Base-by-base conservation (phyloP, 2,888 invertebrate genomes). In the Antheraea yamamai region DNA sequence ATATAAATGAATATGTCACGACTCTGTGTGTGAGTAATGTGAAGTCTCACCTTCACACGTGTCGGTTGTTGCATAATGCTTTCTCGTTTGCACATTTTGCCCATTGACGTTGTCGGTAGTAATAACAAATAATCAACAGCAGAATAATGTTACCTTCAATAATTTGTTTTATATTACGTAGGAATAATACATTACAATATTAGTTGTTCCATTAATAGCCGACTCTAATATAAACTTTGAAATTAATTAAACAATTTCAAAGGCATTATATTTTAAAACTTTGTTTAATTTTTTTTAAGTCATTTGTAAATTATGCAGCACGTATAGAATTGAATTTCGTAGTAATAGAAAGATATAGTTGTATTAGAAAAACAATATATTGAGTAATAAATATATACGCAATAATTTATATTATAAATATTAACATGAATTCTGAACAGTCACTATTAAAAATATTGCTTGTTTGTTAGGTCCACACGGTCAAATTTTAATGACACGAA, bases 301-400 rank as follows among this genome's bases (percentile, higher is more conserved):
- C 73, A 39, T 20, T 74, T 61, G 23, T 61, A 23, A 76, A 76
- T 78, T 79, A 76, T 81, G 87, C 86, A 87, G 88, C 87, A 87
- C 86, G 79, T 77, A 81, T 87, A 85, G 88, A 88, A 86, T 88
- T 87, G 85, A 89, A 83, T 79, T 82, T 70, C 78, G 78, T 75
- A 66, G 23, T 73, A 70, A 47, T 23, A 64, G 39, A 52, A 35
- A 39, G 30, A 20, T 26, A 55, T 39, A 23, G 51, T 73, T 18
- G 2, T 26, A 55, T 55, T 51, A 8, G 16, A 35, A 47, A 23
- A 72, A 72, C 0, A 47, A 71, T 71, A 47, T 47, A 47, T 51
- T 18, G 4, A 52, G 14, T 52, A 52, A 8, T 26, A 10, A 30
- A 72, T 72, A 18, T 72, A 52, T 16, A 72, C 16, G 47, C 12